phyloP scores from a whole-genome alignment of 2,888 invertebrate genomes.

The Rhagonycha lutea region DNA sequence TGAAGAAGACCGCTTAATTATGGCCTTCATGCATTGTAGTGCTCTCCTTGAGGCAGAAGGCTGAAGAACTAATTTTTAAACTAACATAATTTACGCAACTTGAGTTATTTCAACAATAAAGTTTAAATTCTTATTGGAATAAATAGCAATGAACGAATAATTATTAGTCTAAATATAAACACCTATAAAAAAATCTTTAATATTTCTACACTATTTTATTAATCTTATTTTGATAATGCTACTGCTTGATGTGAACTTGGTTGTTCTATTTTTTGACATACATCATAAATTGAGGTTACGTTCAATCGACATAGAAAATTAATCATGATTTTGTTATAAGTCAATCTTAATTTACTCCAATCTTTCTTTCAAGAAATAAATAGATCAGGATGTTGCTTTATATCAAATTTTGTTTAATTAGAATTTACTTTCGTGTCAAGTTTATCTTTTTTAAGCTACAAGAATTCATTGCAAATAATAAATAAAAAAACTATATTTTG shows the following conservation, averaged over 20 bases:
- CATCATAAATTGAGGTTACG: background rate
- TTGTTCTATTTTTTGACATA: background rate
- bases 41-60: too few species aligned
- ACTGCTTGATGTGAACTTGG: background rate
- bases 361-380: background rate
- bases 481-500: background rate
- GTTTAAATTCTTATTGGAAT: background rate
- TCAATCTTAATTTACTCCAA: background rate
- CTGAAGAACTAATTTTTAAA: too few species aligned
- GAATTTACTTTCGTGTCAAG: background rate
- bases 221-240: background rate
- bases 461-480: background rate
- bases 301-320: background rate
- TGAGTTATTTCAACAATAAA: background rate
- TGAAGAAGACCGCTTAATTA: too few species aligned
- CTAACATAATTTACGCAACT: background rate
- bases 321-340: background rate
- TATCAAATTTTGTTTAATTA: background rate
- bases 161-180: too few species aligned
- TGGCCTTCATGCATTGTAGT: too few species aligned
- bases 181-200: too few species aligned
- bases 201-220: background rate
- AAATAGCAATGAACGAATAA: too few species aligned
- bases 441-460: background rate
- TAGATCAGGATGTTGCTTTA: background rate